Evolutionary conservation across 2,888 invertebrate species (phyloP).

Genomic region (Xestia ashworthii): DNA sequence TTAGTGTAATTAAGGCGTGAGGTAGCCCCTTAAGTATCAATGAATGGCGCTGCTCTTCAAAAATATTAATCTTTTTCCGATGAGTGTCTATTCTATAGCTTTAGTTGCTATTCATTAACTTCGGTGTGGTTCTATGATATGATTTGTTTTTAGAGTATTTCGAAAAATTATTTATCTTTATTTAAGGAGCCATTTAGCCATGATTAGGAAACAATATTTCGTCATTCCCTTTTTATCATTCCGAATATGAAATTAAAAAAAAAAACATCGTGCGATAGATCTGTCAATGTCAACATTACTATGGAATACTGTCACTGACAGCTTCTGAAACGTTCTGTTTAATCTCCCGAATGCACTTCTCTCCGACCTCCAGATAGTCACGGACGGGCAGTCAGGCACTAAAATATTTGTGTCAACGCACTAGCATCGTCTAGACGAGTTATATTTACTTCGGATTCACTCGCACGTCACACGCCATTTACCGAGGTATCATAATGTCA

Average conservation of each 20-base stretch:
- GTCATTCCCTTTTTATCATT: too few species aligned
- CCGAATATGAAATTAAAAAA: too few species aligned
- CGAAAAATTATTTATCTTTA: too few species aligned
- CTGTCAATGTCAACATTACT: too few species aligned
- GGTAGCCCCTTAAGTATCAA: too few species aligned
- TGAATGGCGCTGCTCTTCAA: not conserved
- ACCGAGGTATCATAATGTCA: conserved; percentile 43
- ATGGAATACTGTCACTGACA: too few species aligned
- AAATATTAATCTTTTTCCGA: not conserved
- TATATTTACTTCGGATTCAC: conserved; percentile 73
- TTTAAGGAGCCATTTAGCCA: not conserved
- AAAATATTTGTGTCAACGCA: conserved; percentile 73
- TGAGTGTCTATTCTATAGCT: not conserved
- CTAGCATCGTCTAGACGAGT: conserved; percentile 76
- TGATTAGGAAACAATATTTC: too few species aligned
- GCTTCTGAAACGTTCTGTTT: not conserved
- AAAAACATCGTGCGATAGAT: too few species aligned
- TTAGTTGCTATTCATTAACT: not conserved
- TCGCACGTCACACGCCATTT: conserved; percentile 60
- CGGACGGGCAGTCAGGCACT: conserved; percentile 45
- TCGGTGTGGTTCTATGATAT: not conserved
- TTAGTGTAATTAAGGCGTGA: too few species aligned
- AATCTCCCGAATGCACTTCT: conserved; percentile 46
- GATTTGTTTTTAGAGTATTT: not conserved
- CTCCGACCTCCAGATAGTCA: conserved; percentile 47